These are phyloP conservation scores for Neopipo cinnamomea DNA, from an alignment of 2,113 vertebrate genomes.

Conservation along the genomic window DNA sequence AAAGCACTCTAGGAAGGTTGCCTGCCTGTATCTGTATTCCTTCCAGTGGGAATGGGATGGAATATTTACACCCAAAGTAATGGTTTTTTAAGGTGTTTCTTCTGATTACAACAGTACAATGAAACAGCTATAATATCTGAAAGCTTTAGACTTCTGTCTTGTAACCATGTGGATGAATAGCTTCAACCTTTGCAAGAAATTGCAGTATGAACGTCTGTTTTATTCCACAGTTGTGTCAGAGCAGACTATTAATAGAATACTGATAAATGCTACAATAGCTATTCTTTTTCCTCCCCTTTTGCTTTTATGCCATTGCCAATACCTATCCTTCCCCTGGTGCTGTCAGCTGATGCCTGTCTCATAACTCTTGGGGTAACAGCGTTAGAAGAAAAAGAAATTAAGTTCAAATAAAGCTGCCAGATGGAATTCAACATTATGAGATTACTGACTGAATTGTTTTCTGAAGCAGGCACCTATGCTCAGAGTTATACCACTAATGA, in stretches of 20 bases:
- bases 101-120: neutral
- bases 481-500: neutral
- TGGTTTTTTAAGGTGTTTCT: neutral
- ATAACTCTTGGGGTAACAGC: constrained; percentile 65
- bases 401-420: constrained; percentile 73
- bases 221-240: constrained; percentile 57
- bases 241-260: constrained; percentile 53
- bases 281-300: constrained; percentile 30
- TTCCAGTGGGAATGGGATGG: neutral
- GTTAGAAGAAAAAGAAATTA: constrained; percentile 69
- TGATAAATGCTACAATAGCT: constrained; percentile 66
- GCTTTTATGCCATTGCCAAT: constrained; percentile 72
- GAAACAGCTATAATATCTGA: neutral
- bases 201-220: constrained; percentile 46
- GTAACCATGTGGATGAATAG: constrained; percentile 50
- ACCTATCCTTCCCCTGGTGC: constrained; percentile 50
- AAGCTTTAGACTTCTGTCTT: constrained; percentile 20
- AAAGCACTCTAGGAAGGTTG: neutral
- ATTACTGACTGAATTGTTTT: constrained; percentile 31
- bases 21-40: neutral
- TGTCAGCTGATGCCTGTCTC: constrained; percentile 53
- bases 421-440: constrained; percentile 45
- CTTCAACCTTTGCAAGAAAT: constrained; percentile 54
- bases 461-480: constrained; percentile 10
- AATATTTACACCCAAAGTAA: constrained; percentile 4